phyloP scores from a whole-genome alignment of 2,888 invertebrate species.

The Diploptera punctata region DNA sequence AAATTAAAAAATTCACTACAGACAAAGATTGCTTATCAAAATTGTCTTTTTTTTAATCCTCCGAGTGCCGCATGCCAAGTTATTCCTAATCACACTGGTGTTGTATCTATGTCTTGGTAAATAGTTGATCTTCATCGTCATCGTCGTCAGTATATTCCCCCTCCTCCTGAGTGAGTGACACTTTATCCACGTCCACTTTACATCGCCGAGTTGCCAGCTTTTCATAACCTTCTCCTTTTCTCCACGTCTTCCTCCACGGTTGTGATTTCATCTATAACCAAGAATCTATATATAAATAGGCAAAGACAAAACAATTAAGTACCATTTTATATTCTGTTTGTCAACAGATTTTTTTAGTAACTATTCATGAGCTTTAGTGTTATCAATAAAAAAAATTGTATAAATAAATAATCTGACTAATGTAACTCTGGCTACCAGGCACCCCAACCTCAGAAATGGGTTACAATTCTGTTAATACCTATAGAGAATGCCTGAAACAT shows the following conservation, averaged over 20 bases:
- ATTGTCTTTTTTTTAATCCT: not conserved
- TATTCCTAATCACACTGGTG: conserved; percentile 4
- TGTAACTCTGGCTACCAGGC: too few species aligned
- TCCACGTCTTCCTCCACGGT: conserved; percentile 35
- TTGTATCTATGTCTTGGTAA: conserved; percentile 45
- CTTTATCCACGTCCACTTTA: conserved; percentile 41
- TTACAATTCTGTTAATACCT: too few species aligned
- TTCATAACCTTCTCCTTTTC: conserved; percentile 46
- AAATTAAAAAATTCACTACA: conserved; percentile 3
- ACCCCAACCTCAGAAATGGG: too few species aligned
- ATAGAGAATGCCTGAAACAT: too few species aligned
- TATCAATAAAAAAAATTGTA: too few species aligned
- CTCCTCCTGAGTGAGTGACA: conserved; percentile 41
- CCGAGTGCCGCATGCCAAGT: conserved; percentile 1
- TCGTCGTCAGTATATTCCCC: conserved; percentile 42
- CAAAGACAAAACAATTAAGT: too few species aligned
- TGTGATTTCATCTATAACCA: conserved; percentile 43
- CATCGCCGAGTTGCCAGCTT: conserved; percentile 46
- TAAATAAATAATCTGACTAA: too few species aligned
- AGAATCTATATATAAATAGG: too few species aligned
- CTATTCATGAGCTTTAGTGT: too few species aligned
- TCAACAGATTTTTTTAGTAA: too few species aligned
- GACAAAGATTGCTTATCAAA: conserved; percentile 19
- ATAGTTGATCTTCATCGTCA: conserved; percentile 44
- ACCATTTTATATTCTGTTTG: too few species aligned